phyloP scores from a whole-genome alignment of 2,113 vertebrate genomes.

The Callospermophilus lateralis region DNA sequence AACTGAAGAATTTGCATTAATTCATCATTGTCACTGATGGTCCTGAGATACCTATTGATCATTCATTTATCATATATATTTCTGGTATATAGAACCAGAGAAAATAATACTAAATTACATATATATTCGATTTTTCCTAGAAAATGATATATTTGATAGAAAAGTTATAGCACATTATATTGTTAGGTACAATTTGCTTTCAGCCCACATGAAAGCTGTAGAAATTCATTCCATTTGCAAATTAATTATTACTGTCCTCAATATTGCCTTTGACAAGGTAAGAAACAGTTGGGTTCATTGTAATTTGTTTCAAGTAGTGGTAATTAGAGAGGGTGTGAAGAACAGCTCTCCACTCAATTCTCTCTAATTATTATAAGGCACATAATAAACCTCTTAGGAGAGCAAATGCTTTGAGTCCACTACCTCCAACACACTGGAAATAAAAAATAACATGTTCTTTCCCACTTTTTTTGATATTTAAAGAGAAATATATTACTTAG shows the following conservation, averaged over 20 bases:
- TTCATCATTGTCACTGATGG: background rate
- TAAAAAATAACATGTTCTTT: background rate
- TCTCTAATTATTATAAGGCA: constrained; percentile 73
- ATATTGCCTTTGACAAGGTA: constrained; percentile 70
- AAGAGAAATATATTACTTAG: background rate
- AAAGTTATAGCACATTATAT: background rate
- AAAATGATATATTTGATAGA: constrained; percentile 52
- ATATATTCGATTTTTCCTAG: background rate
- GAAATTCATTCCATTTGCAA: constrained; percentile 58
- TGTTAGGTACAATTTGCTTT: constrained; percentile 61
- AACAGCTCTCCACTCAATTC: constrained; percentile 68
- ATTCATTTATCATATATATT: background rate
- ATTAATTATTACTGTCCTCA: constrained; percentile 70
- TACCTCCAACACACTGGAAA: background rate
- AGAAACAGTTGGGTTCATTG: constrained; percentile 71
- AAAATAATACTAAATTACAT: background rate
- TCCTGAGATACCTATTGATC: background rate
- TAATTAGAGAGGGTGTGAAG: constrained; percentile 77
- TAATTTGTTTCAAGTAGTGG: constrained; percentile 74
- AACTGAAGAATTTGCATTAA: background rate
- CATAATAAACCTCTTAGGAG: constrained; percentile 70
- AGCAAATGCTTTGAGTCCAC: constrained; percentile 64
- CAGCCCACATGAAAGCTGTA: constrained; percentile 43
- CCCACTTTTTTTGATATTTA: background rate
- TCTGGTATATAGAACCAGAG: background rate